phyloP scores from a whole-genome alignment of 2,888 invertebrate species.

The Parnassius apollo region DNA sequence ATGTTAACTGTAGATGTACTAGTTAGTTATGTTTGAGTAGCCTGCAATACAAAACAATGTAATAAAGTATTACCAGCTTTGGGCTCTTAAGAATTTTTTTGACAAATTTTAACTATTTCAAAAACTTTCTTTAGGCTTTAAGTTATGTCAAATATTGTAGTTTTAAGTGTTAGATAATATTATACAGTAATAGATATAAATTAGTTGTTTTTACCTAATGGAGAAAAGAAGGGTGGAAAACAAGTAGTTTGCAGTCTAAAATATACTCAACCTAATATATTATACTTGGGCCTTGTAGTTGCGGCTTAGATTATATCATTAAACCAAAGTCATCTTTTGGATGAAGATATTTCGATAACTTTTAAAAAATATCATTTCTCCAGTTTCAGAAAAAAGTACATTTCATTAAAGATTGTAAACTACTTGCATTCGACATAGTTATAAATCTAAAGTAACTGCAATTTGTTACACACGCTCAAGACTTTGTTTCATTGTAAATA shows the following conservation, averaged over 20 bases:
- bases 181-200: slow-evolving; percentile 29
- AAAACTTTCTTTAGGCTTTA: slow-evolving; percentile 27
- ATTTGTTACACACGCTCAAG: slow-evolving; percentile 16
- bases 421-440: background rate
- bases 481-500: slow-evolving; percentile 12
- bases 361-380: no score
- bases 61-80: slow-evolving; percentile 16
- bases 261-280: no score
- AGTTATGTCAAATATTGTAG: slow-evolving; percentile 23
- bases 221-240: background rate
- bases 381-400: background rate
- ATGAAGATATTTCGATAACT: no score
- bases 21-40: background rate
- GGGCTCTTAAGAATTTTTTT: slow-evolving; percentile 26
- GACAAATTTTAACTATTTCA: slow-evolving; percentile 18
- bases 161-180: slow-evolving; percentile 34
- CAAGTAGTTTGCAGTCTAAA: slow-evolving; percentile 7
- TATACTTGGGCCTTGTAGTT: no score
- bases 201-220: slow-evolving; percentile 20
- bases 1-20: background rate
- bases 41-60: slow-evolving; percentile 11
- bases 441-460: slow-evolving; percentile 5
- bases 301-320: no score
- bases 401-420: background rate
- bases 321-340: no score